Evolutionary conservation across 2,797 vertebrate species (phyloP).

Genomic region (Gallirallus australis): DNA sequence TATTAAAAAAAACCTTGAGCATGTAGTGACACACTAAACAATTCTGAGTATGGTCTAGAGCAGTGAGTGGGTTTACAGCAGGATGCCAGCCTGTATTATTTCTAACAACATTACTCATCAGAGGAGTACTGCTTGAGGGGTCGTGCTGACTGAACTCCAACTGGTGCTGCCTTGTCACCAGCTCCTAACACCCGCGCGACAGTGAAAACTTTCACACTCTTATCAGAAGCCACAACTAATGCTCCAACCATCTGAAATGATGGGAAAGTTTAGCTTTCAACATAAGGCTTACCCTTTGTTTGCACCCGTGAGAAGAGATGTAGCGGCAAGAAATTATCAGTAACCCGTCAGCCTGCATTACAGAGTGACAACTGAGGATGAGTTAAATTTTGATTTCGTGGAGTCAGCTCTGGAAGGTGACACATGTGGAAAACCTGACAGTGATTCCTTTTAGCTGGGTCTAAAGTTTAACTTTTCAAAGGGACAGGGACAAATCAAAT

Average conservation of each 20-base stretch:
- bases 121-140: neutral
- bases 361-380: neutral
- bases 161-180: neutral
- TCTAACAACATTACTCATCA: neutral
- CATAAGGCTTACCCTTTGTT: neutral
- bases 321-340: neutral
- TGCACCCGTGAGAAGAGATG: neutral
- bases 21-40: neutral
- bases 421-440: neutral
- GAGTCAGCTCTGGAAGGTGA: neutral
- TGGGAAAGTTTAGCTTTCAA: conserved; percentile 2
- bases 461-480: neutral
- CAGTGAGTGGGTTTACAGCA: neutral
- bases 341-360: neutral
- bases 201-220: neutral
- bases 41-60: neutral
- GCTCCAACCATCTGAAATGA: neutral
- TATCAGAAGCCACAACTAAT: conserved; percentile 11
- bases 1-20: neutral
- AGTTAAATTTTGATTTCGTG: neutral
- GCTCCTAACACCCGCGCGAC: neutral
- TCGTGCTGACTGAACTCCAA: neutral
- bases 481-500: neutral
- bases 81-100: neutral
- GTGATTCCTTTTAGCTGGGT: neutral